Evolutionary conservation across 2,113 vertebrate species (phyloP), one percentile per base, ranked within the genome.

Genomic region (Strix uralensis): DNA sequence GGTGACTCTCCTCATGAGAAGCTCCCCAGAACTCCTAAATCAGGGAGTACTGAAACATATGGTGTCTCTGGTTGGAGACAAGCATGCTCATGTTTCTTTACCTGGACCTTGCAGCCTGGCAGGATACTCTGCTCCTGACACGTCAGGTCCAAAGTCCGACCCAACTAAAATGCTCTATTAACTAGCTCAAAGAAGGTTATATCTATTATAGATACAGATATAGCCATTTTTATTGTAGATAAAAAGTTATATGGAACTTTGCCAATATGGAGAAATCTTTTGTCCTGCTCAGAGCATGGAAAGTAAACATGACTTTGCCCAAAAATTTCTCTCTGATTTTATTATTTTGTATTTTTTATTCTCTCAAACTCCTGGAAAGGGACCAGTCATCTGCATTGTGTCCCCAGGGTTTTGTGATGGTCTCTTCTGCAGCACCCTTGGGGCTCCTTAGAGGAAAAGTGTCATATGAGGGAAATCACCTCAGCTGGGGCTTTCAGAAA

Each of bases 51-150:
- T 69, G 20, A 78, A 82, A 8, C 5, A 73, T 58, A 32, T 9
- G 5, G 7, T 23, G 79, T 47, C 38, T 90, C 23, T 1, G 2
- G 7, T 4, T 63, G 29, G 42, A 66, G 32, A 70, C 1, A 4
- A 47, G 11, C 54, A 65, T 0, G 0, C 0, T 79, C 19, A 7
- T 75, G 3, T 62, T 82, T 70, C 2, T 2, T 72, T 32, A 51
- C 18, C 6, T 13, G 13, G 22, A 19, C 17, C 51, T 88, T 1
- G 1, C 21, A 90, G 26, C 23, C 8, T 4, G 4, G 36, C 44
- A 85, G 52, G 73, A 63, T 73, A 44, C 22, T 77, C 36, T 90
- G n/a, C n/a, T 71, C 12, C 62, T 86, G 38, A 58, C 10, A 47
- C 0, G 1, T 16, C 4, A 3, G 21, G 26, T 67, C 42, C 51